phyloP scores from a whole-genome alignment of 2,797 vertebrate species.

The Hozukius guyotensis region DNA sequence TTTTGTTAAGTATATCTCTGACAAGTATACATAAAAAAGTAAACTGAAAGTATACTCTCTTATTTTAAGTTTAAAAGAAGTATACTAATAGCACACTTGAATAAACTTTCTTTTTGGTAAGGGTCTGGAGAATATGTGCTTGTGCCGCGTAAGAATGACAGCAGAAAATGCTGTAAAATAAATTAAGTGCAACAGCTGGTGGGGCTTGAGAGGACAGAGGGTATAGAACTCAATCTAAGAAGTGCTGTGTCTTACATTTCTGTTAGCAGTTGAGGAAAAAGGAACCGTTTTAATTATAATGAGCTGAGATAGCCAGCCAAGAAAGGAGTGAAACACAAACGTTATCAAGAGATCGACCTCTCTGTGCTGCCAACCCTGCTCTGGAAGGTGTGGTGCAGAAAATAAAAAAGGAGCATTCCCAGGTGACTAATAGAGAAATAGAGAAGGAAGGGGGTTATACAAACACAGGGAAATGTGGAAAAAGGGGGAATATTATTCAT shows the following conservation, averaged over 20 bases:
- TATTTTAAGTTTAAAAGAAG: too few relatives aligned
- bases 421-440: constrained; percentile 1
- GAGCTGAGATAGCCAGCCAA: not conserved
- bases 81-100: too few relatives aligned
- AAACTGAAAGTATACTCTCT: too few relatives aligned
- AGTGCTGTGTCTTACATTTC: not conserved
- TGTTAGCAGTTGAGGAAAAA: not conserved
- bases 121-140: not conserved
- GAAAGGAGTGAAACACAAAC: not conserved
- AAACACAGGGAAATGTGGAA: not conserved
- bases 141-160: accelerated
- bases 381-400: not conserved
- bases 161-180: not conserved
- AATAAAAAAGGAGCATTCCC: not conserved
- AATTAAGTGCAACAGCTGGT: constrained; percentile 15
- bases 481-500: not conserved
- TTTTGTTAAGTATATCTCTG: too few relatives aligned
- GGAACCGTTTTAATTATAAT: constrained; percentile 2
- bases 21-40: too few relatives aligned
- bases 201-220: not conserved
- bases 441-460: not conserved
- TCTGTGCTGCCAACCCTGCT: not conserved
- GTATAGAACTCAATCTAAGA: not conserved
- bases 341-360: not conserved
- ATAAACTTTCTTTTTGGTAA: too few relatives aligned